These are phyloP conservation scores for Drosophila sp. DNA, from an alignment of 1,140 invertebrate genomes.

Conservation along the genomic window DNA sequence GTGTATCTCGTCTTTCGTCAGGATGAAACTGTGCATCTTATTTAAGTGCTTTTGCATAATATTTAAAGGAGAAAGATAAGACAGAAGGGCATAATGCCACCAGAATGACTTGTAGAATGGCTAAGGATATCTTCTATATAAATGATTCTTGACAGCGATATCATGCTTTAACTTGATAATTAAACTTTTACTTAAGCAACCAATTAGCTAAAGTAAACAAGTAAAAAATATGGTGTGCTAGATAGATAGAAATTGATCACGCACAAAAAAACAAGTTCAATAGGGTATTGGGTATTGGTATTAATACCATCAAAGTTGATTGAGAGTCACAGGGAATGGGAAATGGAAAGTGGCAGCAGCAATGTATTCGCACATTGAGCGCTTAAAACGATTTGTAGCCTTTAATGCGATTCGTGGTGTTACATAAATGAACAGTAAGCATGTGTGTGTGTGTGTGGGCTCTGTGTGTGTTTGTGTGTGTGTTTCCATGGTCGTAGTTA, in stretches of 20 bases:
- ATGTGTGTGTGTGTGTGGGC: slow-evolving; percentile 33
- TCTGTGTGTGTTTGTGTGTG: background rate
- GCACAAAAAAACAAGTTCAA: no score
- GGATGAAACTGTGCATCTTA: slow-evolving; percentile 41
- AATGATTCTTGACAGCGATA: background rate
- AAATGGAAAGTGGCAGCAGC: slow-evolving; percentile 13
- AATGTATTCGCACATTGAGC: slow-evolving; percentile 61
- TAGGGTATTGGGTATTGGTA: no score
- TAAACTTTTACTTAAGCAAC: background rate
- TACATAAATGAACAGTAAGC: slow-evolving; percentile 66
- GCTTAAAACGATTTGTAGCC: slow-evolving; percentile 74
- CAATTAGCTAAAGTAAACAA: background rate
- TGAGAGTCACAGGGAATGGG: slow-evolving; percentile 13
- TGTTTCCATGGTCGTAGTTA: background rate
- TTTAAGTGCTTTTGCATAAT: slow-evolving; percentile 74
- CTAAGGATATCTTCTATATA: background rate
- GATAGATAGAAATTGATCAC: no score
- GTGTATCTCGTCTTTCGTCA: slow-evolving; percentile 11
- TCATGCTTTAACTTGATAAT: background rate
- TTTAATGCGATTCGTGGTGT: slow-evolving; percentile 71
- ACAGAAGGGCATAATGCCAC: slow-evolving; percentile 26
- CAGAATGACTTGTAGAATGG: background rate
- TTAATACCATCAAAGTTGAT: slow-evolving; percentile 7
- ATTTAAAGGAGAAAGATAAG: slow-evolving; percentile 35
- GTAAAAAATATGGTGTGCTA: background rate